Percentiles rank a stretch among this genome's conserved stretches.
Evolutionary conservation across 1,140 invertebrate species (phyloP).

Genomic region (Drosophila chauvacae): DNA sequence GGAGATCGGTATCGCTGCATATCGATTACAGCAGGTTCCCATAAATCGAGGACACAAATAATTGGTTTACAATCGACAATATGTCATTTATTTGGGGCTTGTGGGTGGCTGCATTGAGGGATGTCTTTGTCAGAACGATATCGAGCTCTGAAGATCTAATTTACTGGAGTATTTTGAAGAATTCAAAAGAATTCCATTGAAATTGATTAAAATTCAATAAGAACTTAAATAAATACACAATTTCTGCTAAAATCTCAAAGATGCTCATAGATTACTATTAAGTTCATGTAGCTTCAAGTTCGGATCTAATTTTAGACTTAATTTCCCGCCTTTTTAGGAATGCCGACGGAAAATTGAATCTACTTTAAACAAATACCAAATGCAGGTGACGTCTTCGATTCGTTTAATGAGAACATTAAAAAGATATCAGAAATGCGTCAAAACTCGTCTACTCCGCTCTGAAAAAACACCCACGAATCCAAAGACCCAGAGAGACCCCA

Average conservation of each 20-base stretch:
- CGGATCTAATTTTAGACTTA: background rate
- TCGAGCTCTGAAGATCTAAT: background rate
- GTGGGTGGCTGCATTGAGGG: conserved; percentile 12
- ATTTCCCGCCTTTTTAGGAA: conserved; percentile 1
- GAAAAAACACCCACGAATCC: conserved; percentile 35
- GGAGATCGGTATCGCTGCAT: conserved; percentile 16
- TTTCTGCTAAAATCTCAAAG: background rate
- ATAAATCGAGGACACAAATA: conserved; percentile 32
- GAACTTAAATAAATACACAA: no score
- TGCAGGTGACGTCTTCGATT: conserved; percentile 44
- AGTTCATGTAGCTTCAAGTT: background rate
- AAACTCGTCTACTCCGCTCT: conserved; percentile 38
- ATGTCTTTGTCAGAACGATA: background rate
- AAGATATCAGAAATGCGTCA: conserved; percentile 71
- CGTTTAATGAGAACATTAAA: conserved; percentile 74
- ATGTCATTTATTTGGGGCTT: conserved; percentile 28
- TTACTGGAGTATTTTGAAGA: background rate
- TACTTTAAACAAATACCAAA: conserved; percentile 31
- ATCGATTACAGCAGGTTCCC: conserved; percentile 52
- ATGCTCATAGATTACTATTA: background rate
- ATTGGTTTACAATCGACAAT: conserved; percentile 45
- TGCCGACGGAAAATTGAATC: background rate
- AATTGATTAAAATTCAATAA: background rate
- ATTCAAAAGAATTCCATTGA: background rate
- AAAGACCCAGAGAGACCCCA: background rate